A percentile compares a stretch with the other conserved stretches of the same genome.
These are phyloP conservation scores for Vombatus ursinus DNA, from an alignment of 2,113 vertebrate species.

Conservation along the genomic window DNA sequence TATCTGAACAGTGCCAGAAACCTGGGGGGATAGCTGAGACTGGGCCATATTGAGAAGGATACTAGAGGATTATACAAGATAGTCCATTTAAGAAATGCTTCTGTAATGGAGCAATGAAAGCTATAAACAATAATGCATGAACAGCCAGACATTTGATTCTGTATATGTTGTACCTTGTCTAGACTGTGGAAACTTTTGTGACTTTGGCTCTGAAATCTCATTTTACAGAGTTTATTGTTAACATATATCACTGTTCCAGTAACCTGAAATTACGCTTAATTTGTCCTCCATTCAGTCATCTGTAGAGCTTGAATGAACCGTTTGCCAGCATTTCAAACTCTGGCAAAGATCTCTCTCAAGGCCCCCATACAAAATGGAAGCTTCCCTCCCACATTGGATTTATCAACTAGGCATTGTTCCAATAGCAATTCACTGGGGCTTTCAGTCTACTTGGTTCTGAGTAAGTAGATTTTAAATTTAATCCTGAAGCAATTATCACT, in stretches of 20 bases:
- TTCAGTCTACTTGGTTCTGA: constrained; percentile 26
- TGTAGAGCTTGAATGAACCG: constrained; percentile 1
- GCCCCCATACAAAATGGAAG: constrained; percentile 7
- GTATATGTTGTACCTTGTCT: not conserved
- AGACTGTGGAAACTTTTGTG: not conserved
- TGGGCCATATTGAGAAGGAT: not conserved
- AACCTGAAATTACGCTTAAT: not conserved
- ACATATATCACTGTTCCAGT: not conserved
- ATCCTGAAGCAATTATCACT: constrained; percentile 52
- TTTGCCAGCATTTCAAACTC: constrained; percentile 28
- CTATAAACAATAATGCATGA: not conserved
- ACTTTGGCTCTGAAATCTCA: not conserved
- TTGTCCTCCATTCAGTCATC: not conserved
- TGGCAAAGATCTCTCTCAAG: not conserved
- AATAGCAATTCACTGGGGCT: constrained; percentile 20
- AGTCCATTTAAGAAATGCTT: not conserved
- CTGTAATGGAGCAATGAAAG: not conserved
- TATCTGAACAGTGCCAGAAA: not conserved
- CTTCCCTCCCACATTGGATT: not conserved
- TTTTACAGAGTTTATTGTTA: not conserved
- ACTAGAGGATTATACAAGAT: not conserved
- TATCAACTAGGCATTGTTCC: constrained; percentile 45
- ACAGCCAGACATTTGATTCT: not conserved
- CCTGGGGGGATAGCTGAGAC: not conserved
- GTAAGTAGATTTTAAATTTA: constrained; percentile 55